Evolutionary conservation across 2,888 invertebrate species (phyloP), one percentile per base, ranked within the genome.

Genomic region (Cephus runcator): DNA sequence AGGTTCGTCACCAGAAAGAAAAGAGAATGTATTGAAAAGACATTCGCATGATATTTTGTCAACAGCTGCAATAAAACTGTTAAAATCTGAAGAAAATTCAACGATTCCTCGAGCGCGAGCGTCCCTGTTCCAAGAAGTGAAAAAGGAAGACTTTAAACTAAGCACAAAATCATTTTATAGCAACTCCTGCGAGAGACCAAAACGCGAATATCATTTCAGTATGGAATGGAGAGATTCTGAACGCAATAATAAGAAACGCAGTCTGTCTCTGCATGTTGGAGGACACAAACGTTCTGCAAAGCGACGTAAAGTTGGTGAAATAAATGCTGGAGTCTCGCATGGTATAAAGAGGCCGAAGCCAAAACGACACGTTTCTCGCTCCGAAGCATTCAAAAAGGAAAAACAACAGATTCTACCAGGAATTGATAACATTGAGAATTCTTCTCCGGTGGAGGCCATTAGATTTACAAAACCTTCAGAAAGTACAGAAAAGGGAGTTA

Each of bases 311-410:
- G 85, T 92, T 12, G 94, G 94, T 0, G 93, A 94, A 87, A 95
- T 95, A n/a, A 95, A 95, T 86, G 92, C 93, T 79, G 95, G 95
- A 1, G 95, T 95, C 0, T 90, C 92, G 79, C 95, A 95, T 85
- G 94, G 93, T 80, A 94, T 95, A 76, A 92, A 93, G 75, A 94
- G 93, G 87, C 95, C 94, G 0, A 95, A 94, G 89, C 87, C 92
- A 1, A 92, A 92, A 69, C 83, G 78, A 12, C 84, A 85, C 76
- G 76, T 81, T 0, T 79, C 81, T 0, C 77, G 80, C 6, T 73
- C 82, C 34, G 83, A 83, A 35, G 80, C 77, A 30, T 79, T 76
- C 31, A 84, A 83, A 40, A 81, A 73, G 4, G 74, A 79, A 1
- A 77, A 79, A 12, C 77, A 77, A 36, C 12, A 71, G 4, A 11